Evolutionary conservation across 2,797 vertebrate genomes (phyloP).

Genomic region (Lophotriccus pileatus): DNA sequence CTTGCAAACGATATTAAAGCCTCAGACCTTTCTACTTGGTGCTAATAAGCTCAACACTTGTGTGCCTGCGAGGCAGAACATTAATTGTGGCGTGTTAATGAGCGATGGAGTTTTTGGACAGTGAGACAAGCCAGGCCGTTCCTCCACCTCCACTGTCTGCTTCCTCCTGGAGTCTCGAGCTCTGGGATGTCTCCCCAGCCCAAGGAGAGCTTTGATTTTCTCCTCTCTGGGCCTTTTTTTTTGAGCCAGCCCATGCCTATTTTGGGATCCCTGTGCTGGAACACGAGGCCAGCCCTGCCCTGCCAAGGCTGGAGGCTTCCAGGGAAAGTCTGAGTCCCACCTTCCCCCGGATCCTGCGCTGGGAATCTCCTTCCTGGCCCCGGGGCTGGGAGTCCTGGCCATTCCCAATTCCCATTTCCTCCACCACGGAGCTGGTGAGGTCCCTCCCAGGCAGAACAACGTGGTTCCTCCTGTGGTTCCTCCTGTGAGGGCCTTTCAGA

Average conservation of each 20-base stretch:
- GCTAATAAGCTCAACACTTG: conserved; percentile 68
- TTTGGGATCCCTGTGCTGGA: conserved; percentile 4
- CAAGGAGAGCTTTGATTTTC: neutral
- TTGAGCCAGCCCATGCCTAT: neutral
- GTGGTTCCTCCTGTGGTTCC: too few relatives aligned
- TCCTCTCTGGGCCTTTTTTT: neutral
- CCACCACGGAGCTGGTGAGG: neutral
- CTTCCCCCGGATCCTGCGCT: neutral
- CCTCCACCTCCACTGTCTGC: neutral
- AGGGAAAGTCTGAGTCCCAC: neutral
- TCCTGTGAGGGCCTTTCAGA: neutral
- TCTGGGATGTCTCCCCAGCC: conserved; percentile 7
- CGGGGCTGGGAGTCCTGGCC: fast-evolving
- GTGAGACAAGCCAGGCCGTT: conserved; percentile 35
- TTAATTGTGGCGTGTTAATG: conserved; percentile 67
- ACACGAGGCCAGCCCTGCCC: neutral
- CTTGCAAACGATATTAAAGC: conserved; percentile 43
- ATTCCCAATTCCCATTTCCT: neutral
- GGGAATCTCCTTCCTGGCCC: conserved; percentile 22
- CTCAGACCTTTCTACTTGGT: conserved; percentile 48
- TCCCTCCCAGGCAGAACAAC: neutral
- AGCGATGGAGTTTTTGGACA: conserved; percentile 40
- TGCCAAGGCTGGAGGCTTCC: conserved; percentile 14
- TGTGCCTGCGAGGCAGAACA: conserved; percentile 57
- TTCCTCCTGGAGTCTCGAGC: neutral